phyloP scores from a whole-genome alignment of 2,888 invertebrate genomes.

The Drosophila mettleri region DNA sequence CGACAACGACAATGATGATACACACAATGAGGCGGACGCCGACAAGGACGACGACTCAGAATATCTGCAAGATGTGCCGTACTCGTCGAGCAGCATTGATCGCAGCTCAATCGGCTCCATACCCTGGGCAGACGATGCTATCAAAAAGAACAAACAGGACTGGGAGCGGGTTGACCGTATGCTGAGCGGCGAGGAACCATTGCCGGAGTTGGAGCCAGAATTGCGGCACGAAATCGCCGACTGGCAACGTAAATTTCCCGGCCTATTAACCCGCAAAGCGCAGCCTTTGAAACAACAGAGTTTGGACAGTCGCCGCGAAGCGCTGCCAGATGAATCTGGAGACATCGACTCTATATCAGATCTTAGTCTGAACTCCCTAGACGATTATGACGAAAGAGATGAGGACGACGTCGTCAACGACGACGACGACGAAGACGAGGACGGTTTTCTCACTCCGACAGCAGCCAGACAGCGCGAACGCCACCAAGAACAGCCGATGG shows the following conservation, averaged over 20 bases:
- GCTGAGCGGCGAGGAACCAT: constrained; percentile 77
- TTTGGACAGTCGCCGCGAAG: constrained; percentile 45
- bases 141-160: constrained; percentile 84
- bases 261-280: constrained; percentile 57
- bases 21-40: constrained; percentile 49
- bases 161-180: constrained; percentile 84
- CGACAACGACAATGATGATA: constrained; percentile 31
- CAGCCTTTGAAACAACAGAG: constrained; percentile 56
- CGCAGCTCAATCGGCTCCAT: constrained; percentile 85
- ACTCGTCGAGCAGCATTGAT: constrained; percentile 83
- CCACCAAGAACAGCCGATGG: constrained; percentile 22
- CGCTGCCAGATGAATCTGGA: constrained; percentile 37
- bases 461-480: constrained; percentile 38
- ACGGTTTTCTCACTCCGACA: constrained; percentile 71
- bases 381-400: constrained; percentile 67
- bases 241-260: constrained; percentile 84
- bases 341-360: constrained; percentile 79
- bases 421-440: constrained; percentile 64
- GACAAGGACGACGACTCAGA: constrained; percentile 81
- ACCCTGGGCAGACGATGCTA: constrained; percentile 85
- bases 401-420: constrained; percentile 61
- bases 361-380: constrained; percentile 77
- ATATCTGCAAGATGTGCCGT: constrained; percentile 81
- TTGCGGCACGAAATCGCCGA: constrained; percentile 83
- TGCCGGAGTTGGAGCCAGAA: constrained; percentile 77